A percentile compares a stretch with the other conserved stretches of the same genome.
Evolutionary conservation across 1,140 invertebrate genomes (phyloP).

Genomic region (Bombus polaris): DNA sequence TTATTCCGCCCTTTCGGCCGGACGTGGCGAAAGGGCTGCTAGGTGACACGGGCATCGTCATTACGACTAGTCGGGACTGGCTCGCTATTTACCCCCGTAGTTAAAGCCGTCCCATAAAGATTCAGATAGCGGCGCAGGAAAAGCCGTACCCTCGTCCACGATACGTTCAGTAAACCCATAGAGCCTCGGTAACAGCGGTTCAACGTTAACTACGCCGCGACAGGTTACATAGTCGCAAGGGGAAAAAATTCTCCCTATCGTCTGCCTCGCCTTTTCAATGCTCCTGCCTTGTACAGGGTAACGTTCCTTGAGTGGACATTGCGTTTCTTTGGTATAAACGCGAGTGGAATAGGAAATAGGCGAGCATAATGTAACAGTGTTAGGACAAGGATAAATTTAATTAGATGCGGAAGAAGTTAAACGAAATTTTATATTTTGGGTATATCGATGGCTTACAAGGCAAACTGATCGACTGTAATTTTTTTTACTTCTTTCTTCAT

Average conservation of each 20-base stretch:
- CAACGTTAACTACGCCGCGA: slow-evolving; percentile 60
- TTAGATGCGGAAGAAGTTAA: too few species aligned
- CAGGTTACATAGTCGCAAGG: slow-evolving; percentile 50
- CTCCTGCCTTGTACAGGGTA: not conserved
- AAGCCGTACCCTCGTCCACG: slow-evolving; percentile 48
- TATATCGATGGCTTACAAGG: too few species aligned
- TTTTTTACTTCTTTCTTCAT: not conserved
- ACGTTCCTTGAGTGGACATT: slow-evolving; percentile 12
- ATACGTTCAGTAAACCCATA: too few species aligned
- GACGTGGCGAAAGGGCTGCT: slow-evolving; percentile 40
- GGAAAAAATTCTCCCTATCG: slow-evolving; percentile 40
- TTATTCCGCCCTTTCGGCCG: slow-evolving; percentile 50
- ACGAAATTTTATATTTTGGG: too few species aligned
- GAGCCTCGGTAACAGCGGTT: slow-evolving; percentile 44
- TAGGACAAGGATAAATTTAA: too few species aligned
- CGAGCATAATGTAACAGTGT: too few species aligned
- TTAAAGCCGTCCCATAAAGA: slow-evolving; percentile 74
- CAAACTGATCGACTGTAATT: not conserved
- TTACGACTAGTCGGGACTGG: slow-evolving; percentile 57
- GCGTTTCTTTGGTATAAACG: not conserved
- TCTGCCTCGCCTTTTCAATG: slow-evolving; percentile 26
- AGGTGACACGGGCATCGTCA: slow-evolving; percentile 54
- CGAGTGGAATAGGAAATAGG: not conserved
- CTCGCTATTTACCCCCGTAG: slow-evolving; percentile 67
- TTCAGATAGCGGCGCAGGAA: slow-evolving; percentile 70